Evolutionary conservation across 2,888 invertebrate genomes (phyloP).

Genomic region (Mactromeris polynyma): DNA sequence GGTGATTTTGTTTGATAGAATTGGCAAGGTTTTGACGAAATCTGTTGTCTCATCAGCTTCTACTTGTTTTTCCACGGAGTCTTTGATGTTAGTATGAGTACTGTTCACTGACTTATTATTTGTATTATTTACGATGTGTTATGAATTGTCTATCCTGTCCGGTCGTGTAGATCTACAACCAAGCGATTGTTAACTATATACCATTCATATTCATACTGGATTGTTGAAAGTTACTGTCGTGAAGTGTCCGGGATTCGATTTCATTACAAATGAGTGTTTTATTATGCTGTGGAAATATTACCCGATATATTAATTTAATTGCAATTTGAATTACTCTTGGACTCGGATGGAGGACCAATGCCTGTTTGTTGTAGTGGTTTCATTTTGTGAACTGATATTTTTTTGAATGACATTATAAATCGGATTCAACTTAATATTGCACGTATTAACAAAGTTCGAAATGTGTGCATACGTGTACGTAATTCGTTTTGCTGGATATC

Average conservation of each 20-base stretch:
- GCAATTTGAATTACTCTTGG: too few species aligned
- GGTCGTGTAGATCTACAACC: not conserved
- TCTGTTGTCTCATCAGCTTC: not conserved
- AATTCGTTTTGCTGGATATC: too few species aligned
- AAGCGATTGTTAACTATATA: not conserved
- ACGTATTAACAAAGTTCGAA: too few species aligned
- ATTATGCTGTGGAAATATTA: not conserved
- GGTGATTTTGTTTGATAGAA: not conserved
- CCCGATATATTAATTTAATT: too few species aligned
- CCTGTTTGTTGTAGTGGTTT: too few species aligned
- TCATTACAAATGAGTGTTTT: not conserved
- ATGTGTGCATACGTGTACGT: too few species aligned
- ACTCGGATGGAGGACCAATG: too few species aligned
- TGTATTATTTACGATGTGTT: not conserved
- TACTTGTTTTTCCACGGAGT: not conserved
- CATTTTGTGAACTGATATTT: too few species aligned
- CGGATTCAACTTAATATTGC: too few species aligned
- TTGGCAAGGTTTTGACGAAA: not conserved
- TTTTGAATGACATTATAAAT: too few species aligned
- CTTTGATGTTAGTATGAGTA: not conserved
- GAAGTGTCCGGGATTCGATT: not conserved
- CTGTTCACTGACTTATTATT: not conserved
- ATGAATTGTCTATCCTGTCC: not conserved
- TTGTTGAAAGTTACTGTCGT: not conserved
- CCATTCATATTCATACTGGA: not conserved